A percentile compares a stretch with the other conserved stretches of the same genome.
Conservation (phyloP, 2,797 vertebrate species). For the Onychomys arenicola region DNA sequence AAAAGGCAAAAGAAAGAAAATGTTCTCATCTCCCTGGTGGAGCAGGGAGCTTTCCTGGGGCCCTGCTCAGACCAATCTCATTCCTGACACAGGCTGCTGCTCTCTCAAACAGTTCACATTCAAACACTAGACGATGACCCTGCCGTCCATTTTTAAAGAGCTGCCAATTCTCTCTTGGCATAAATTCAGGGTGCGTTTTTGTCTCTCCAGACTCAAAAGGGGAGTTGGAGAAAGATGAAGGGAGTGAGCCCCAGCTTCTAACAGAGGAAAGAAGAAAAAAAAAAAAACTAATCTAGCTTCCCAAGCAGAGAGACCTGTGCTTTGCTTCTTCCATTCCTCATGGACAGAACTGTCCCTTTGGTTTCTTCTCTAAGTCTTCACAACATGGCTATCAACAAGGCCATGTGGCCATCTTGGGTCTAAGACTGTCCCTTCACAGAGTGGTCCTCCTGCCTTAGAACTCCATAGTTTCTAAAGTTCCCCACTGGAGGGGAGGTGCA, state of each 20-base stretch:
- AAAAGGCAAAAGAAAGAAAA: conserved; percentile 73
- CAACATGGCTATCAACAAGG: not conserved
- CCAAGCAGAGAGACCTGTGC: not conserved
- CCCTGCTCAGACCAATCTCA: conserved; percentile 78
- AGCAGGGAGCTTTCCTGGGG: conserved; percentile 19
- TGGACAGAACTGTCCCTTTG: not conserved
- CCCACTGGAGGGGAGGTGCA: not conserved
- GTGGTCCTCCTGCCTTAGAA: not conserved
- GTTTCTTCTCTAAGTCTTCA: not conserved
- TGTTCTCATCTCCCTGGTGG: conserved; percentile 69
- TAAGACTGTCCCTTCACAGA: not conserved
- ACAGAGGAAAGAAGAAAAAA: conserved; percentile 2
- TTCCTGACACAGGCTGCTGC: conserved; percentile 82
- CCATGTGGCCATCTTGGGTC: conserved; percentile 45
- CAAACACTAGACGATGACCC: conserved; percentile 83
- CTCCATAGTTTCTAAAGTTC: not conserved
- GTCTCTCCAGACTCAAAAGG: not conserved
- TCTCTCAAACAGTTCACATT: conserved; percentile 79
- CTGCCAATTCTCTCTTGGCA: conserved; percentile 88
- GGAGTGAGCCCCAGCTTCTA: not conserved
- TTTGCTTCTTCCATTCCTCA: not conserved
- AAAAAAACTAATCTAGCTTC: not conserved
- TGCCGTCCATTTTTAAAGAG: conserved; percentile 82
- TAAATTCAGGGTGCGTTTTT: conserved; percentile 86
- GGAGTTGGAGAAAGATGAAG: not conserved